Conservation (phyloP, 64 coral and sea anemone genomes). For the Montipora foliosa region DNA sequence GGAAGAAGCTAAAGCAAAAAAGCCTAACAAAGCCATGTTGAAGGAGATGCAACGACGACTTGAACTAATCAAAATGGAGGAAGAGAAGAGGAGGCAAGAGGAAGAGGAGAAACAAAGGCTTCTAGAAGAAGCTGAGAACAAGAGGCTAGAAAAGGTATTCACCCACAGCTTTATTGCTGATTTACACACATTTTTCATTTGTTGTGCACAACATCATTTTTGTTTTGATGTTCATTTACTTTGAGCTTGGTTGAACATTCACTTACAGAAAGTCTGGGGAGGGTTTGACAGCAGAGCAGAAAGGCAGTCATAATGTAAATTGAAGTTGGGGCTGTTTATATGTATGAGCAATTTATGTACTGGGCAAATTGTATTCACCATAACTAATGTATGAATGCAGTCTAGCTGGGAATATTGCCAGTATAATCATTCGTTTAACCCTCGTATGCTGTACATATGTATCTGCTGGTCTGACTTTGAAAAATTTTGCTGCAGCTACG, state of each 20-base stretch:
- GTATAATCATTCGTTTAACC: neutral
- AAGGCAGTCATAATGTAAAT: no score
- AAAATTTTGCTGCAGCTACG: conserved; percentile 63
- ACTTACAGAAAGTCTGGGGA: no score
- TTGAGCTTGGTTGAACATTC: no score
- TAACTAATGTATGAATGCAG: no score
- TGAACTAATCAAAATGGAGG: conserved; percentile 80
- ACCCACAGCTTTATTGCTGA: neutral
- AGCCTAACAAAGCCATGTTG: conserved; percentile 90
- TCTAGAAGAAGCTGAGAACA: conserved; percentile 93
- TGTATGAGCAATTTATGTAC: no score
- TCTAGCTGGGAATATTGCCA: no score
- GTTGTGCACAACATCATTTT: no score
- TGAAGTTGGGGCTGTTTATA: no score
- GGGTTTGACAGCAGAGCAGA: no score
- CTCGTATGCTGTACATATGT: neutral
- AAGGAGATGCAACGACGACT: conserved; percentile 98
- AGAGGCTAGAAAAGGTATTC: conserved; percentile 90
- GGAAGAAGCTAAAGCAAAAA: conserved; percentile 90
- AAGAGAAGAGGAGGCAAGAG: conserved; percentile 80
- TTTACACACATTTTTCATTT: no score
- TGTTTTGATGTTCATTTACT: no score
- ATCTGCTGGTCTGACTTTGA: neutral
- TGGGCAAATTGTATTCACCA: no score
- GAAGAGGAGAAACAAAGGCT: conserved; percentile 82